Percentiles rank a stretch among this genome's conserved stretches.
Evolutionary conservation across 2,113 vertebrate species (phyloP).

Genomic region (Paramisgurnus dabryanus): DNA sequence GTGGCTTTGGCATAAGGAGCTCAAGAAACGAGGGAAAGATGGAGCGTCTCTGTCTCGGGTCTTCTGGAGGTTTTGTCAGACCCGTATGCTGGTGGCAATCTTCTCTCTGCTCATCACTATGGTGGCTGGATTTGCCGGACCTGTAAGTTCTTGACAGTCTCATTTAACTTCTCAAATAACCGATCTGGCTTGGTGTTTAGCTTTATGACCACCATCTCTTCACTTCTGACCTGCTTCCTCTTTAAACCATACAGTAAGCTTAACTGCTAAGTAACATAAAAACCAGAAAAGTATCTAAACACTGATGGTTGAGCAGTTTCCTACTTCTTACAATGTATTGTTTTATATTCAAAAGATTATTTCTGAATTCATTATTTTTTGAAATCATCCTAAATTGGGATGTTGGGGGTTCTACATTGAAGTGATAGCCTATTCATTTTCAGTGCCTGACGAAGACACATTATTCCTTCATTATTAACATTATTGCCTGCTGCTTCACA

Average conservation of each 20-base stretch:
- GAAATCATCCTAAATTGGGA: too few species aligned
- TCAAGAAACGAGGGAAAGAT: constrained; percentile 70
- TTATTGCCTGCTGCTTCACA: constrained; percentile 37
- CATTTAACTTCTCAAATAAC: constrained; percentile 35
- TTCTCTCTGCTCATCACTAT: constrained; percentile 77
- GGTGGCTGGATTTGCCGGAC: constrained; percentile 75
- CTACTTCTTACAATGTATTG: neutral
- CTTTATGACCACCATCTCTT: neutral
- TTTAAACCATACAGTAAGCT: neutral
- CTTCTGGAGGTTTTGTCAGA: constrained; percentile 80
- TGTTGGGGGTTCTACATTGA: too few species aligned
- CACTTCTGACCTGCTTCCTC: constrained; percentile 8
- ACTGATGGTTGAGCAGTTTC: neutral
- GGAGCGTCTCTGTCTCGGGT: constrained; percentile 73
- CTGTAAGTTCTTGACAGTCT: constrained; percentile 69
- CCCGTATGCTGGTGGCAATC: constrained; percentile 75
- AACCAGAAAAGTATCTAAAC: too few species aligned
- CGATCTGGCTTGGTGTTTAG: neutral
- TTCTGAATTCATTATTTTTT: too few species aligned
- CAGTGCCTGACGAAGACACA: constrained; percentile 27
- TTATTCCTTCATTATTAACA: constrained; percentile 31
- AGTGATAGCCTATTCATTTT: constrained; percentile 38
- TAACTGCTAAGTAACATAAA: too few species aligned
- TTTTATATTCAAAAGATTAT: neutral
- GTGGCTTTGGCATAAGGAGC: constrained; percentile 77